Evolutionary conservation across 2,797 vertebrate species (phyloP).

Genomic region (Nothura maculosa): DNA sequence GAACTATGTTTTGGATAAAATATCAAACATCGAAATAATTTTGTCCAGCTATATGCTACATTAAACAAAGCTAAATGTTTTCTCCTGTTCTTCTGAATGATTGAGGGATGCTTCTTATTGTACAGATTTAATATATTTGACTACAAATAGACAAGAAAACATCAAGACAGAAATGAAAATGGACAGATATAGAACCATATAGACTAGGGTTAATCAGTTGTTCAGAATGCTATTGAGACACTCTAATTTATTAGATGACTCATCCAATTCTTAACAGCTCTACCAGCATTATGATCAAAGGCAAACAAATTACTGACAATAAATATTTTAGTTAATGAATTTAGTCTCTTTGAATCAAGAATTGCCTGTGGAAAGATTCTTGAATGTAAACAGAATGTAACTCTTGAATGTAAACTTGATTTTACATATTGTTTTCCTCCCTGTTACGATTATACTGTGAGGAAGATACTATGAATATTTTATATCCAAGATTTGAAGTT

Average conservation of each 20-base stretch:
- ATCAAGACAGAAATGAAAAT: not conserved
- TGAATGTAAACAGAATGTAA: not conserved
- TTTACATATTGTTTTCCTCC: rapidly evolving
- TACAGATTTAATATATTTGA: not conserved
- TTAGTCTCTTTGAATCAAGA: not conserved
- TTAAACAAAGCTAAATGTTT: not conserved
- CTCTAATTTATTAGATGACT: not conserved
- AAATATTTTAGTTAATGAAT: not conserved
- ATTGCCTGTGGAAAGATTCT: not conserved
- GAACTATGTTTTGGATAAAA: not conserved
- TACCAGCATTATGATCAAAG: not conserved
- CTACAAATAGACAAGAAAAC: not conserved
- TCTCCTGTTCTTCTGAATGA: not conserved
- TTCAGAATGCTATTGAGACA: not conserved
- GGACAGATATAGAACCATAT: not conserved
- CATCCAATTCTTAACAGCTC: not conserved
- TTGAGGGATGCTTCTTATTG: not conserved
- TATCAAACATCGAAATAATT: not conserved
- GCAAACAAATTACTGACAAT: not conserved
- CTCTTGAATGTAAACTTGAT: not conserved
- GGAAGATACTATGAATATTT: not conserved
- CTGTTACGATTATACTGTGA: not conserved
- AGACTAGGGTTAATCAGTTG: not conserved
- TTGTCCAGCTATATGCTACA: not conserved
- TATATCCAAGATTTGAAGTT: not conserved